Conservation (phyloP, 2,797 vertebrate genomes). For the Hipposideros larvatus region DNA sequence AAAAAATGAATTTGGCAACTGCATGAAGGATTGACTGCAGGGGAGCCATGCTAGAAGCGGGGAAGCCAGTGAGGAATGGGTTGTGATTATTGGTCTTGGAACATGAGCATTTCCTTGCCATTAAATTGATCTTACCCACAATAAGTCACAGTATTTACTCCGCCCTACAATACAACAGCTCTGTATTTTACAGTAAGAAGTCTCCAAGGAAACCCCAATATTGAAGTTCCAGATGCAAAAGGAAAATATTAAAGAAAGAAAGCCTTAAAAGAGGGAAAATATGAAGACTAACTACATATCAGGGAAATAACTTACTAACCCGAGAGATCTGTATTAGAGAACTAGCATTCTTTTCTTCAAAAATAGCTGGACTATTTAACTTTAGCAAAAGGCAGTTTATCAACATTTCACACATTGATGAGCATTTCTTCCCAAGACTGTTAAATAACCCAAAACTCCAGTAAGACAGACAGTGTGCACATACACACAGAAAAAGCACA, state of each 20-base stretch:
- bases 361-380: background rate
- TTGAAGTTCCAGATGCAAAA: conserved; percentile 21
- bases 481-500: background rate
- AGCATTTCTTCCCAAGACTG: background rate
- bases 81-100: conserved; percentile 63
- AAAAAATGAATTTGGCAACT: background rate
- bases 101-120: conserved; percentile 45
- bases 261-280: background rate
- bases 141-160: conserved; percentile 47
- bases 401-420: conserved; percentile 19
- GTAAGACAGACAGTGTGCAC: background rate
- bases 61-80: background rate
- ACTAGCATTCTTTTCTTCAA: background rate
- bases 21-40: background rate
- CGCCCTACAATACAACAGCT: conserved; percentile 28
- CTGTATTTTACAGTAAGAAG: conserved; percentile 39
- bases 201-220: conserved; percentile 53
- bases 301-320: background rate
- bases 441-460: conserved; percentile 17
- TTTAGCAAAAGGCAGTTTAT: background rate
- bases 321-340: background rate
- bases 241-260: background rate
- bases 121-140: conserved; percentile 60
- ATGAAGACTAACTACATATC: background rate
- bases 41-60: background rate